Percentiles rank a stretch among this genome's conserved stretches.
Evolutionary conservation across 2,888 invertebrate species (phyloP).

Genomic region (Drosophila ezoana): DNA sequence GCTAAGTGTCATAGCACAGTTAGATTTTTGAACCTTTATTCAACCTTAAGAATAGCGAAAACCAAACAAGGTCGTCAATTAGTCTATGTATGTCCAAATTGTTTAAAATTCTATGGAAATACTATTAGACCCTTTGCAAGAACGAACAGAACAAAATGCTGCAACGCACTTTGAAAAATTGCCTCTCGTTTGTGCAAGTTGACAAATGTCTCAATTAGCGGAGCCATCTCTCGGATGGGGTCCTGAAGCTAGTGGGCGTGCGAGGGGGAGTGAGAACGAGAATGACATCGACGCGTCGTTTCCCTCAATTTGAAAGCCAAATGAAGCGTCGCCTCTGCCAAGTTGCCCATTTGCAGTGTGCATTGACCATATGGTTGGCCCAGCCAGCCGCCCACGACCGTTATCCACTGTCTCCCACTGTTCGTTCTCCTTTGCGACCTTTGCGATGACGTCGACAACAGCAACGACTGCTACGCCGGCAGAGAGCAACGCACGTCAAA

Average conservation of each 20-base stretch:
- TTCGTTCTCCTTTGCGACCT: constrained; percentile 51
- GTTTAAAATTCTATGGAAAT: neutral
- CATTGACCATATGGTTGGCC: constrained; percentile 70
- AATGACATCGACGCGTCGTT: constrained; percentile 54
- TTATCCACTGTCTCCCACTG: constrained; percentile 3
- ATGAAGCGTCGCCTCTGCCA: constrained; percentile 36
- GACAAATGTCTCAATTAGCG: constrained; percentile 78
- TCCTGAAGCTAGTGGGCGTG: constrained; percentile 10
- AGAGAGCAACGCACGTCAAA: constrained; percentile 27
- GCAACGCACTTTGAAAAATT: constrained; percentile 53
- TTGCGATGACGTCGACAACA: constrained; percentile 66
- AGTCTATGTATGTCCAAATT: neutral
- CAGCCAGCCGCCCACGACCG: constrained; percentile 33
- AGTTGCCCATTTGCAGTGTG: constrained; percentile 63
- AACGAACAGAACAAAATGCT: constrained; percentile 4
- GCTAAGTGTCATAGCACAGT: neutral
- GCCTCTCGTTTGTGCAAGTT: constrained; percentile 60
- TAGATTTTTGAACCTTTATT: neutral
- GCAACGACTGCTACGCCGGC: constrained; percentile 11
- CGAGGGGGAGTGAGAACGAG: constrained; percentile 2
- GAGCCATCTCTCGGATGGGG: constrained; percentile 29
- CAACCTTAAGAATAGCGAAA: too few species aligned
- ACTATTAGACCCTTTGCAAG: neutral
- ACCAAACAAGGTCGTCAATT: too few species aligned
- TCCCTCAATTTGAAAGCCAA: constrained; percentile 10